phyloP scores from a whole-genome alignment of 2,888 invertebrate genomes.

The Cheilosia vulpina region DNA sequence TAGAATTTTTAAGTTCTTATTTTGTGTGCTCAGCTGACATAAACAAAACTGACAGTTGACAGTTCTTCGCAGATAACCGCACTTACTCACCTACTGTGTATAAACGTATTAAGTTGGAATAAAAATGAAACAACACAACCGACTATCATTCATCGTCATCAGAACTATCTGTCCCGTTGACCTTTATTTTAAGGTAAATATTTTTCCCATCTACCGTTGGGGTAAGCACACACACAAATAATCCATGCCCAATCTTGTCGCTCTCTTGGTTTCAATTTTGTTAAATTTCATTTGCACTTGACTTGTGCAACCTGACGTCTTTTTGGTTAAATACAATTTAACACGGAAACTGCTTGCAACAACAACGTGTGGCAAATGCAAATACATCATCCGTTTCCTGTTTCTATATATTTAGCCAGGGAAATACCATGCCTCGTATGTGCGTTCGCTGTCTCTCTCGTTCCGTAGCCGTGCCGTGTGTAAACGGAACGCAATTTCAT shows the following conservation, averaged over 20 bases:
- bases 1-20: not conserved
- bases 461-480: not conserved
- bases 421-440: slow-evolving; percentile 55
- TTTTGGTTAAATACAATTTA: slow-evolving; percentile 74
- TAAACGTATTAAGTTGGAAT: slow-evolving; percentile 15
- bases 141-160: slow-evolving; percentile 15
- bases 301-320: slow-evolving; percentile 75
- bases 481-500: slow-evolving; percentile 72
- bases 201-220: slow-evolving; percentile 43
- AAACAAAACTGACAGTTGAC: slow-evolving; percentile 43
- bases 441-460: slow-evolving; percentile 46
- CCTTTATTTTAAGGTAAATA: slow-evolving; percentile 71
- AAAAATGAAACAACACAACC: slow-evolving; percentile 22
- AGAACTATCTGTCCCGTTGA: slow-evolving; percentile 55
- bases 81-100: not conserved
- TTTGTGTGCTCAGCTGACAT: not conserved
- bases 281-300: slow-evolving; percentile 74
- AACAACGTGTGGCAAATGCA: slow-evolving; percentile 69
- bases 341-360: slow-evolving; percentile 57
- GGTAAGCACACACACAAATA: slow-evolving; percentile 52
- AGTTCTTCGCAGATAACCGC: slow-evolving; percentile 28
- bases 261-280: slow-evolving; percentile 63
- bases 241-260: slow-evolving; percentile 23
- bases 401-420: slow-evolving; percentile 51
- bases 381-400: slow-evolving; percentile 75